Evolutionary conservation across 2,797 vertebrate genomes (phyloP).

Genomic region (Brachymystax lenok): DNA sequence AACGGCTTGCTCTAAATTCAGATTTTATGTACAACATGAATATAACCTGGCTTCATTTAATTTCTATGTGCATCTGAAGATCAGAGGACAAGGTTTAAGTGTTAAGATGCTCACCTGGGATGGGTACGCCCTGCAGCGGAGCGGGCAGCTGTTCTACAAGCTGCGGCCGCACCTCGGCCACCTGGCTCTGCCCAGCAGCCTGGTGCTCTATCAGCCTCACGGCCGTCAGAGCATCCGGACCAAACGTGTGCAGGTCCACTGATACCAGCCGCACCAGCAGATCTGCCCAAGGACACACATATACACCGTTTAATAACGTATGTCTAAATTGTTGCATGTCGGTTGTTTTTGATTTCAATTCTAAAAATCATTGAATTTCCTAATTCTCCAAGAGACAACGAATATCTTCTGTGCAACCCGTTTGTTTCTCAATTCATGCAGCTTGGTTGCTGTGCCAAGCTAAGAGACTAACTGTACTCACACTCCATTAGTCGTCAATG

Average conservation of each 20-base stretch:
- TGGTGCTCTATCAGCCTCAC: constrained; percentile 98
- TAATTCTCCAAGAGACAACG: background rate
- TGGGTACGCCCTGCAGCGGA: constrained; percentile 78
- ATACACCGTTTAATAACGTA: background rate
- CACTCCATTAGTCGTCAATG: too few relatives aligned
- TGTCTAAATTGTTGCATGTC: background rate
- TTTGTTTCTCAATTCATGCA: background rate
- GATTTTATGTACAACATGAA: background rate
- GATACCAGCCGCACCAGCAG: constrained; percentile 94
- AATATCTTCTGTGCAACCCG: background rate
- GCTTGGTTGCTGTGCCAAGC: background rate
- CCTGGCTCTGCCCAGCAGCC: constrained; percentile 81
- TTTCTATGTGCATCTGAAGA: background rate
- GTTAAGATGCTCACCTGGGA: constrained; percentile 69
- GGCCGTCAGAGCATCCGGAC: constrained; percentile 91
- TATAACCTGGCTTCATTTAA: background rate
- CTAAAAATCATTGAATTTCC: background rate
- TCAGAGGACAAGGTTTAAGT: background rate
- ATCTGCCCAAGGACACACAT: constrained; percentile 73
- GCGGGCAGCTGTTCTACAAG: constrained; percentile 90
- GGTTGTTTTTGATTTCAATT: background rate
- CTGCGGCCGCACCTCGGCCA: constrained; percentile 92
- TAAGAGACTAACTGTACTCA: background rate
- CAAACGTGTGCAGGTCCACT: constrained; percentile 96
- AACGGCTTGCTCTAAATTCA: background rate